These are phyloP conservation scores for Horisme vitalbata DNA, from an alignment of 2,888 invertebrate species.

Conservation along the genomic window DNA sequence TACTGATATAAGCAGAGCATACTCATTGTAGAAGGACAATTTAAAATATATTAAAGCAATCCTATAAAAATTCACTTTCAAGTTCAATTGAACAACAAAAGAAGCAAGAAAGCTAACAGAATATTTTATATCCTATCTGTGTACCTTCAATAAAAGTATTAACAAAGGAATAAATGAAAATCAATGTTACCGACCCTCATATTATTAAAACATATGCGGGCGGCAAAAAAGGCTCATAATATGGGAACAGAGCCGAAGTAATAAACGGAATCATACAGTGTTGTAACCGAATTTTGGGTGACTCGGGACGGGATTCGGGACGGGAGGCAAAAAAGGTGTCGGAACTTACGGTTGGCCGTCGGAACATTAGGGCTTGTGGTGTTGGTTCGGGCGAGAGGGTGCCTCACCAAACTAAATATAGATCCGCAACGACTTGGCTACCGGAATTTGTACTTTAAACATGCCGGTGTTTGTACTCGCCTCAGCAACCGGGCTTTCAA, in stretches of 20 bases:
- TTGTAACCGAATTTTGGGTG: conserved; percentile 45
- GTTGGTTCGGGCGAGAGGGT: conserved; percentile 40
- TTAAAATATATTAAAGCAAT: conserved; percentile 26
- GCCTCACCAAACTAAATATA: conserved; percentile 67
- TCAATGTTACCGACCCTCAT: conserved; percentile 54
- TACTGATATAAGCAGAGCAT: conserved; percentile 24
- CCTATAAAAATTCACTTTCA: conserved; percentile 22
- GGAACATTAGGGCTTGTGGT: conserved; percentile 19
- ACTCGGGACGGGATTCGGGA: conserved; percentile 32
- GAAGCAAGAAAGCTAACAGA: conserved; percentile 2
- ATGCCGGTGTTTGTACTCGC: conserved; percentile 44
- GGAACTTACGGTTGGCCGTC: conserved; percentile 27
- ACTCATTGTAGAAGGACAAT: conserved; percentile 25
- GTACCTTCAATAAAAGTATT: conserved; percentile 43
- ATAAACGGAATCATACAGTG: conserved; percentile 64
- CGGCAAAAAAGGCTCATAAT: conserved; percentile 55
- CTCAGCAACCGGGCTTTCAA: conserved; percentile 1
- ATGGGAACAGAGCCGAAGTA: conserved; percentile 42
- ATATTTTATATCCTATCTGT: conserved; percentile 6
- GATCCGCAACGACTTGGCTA: conserved; percentile 52
- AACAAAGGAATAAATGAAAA: conserved; percentile 49
- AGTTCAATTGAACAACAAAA: conserved; percentile 21
- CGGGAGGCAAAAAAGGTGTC: conserved; percentile 50
- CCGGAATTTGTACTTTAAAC: conserved; percentile 64
- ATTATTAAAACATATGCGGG: conserved; percentile 68